phyloP scores from a whole-genome alignment of 2,113 vertebrate species.

The Paramormyrops kingsleyae region DNA sequence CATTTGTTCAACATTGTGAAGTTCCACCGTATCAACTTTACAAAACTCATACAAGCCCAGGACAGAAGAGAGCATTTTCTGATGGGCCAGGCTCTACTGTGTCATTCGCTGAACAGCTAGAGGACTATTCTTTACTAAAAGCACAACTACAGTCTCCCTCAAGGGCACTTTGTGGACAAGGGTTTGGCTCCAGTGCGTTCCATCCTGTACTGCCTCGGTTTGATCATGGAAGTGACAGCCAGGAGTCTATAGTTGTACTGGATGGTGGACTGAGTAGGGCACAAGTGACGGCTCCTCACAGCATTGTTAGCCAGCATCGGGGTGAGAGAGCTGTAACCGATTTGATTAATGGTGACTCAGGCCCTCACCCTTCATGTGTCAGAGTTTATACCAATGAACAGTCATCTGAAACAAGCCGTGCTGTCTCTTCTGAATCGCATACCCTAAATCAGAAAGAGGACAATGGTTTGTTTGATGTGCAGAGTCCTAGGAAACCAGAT shows the following conservation, averaged over 20 bases:
- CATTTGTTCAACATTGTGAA: slow-evolving; percentile 40
- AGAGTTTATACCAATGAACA: slow-evolving; percentile 16
- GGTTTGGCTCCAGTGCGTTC: slow-evolving; percentile 44
- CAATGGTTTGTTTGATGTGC: slow-evolving; percentile 37
- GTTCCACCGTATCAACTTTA: slow-evolving; percentile 42
- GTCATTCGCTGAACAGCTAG: slow-evolving; percentile 26
- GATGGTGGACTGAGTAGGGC: neutral
- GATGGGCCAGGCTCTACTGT: slow-evolving; percentile 35
- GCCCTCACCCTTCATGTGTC: neutral
- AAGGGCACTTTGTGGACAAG: slow-evolving; percentile 25
- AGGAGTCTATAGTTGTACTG: neutral
- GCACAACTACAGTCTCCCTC: slow-evolving; percentile 31
- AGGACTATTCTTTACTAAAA: slow-evolving; percentile 35
- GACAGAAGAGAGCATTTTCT: slow-evolving; percentile 19
- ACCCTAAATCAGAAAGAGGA: slow-evolving; percentile 41
- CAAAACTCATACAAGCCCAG: slow-evolving; percentile 37
- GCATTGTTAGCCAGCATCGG: neutral
- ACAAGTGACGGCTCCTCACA: neutral
- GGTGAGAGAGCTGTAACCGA: neutral
- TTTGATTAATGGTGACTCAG: slow-evolving; percentile 48
- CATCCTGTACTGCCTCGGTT: slow-evolving; percentile 33
- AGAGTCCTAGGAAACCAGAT: slow-evolving; percentile 31
- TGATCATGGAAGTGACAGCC: slow-evolving; percentile 21
- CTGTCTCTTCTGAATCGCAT: slow-evolving; percentile 20
- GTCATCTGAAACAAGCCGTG: slow-evolving; percentile 40